Evolutionary conservation across 2,888 invertebrate genomes (phyloP), one percentile per base, ranked within the genome.

Genomic region (Pseudanteris insignis): DNA sequence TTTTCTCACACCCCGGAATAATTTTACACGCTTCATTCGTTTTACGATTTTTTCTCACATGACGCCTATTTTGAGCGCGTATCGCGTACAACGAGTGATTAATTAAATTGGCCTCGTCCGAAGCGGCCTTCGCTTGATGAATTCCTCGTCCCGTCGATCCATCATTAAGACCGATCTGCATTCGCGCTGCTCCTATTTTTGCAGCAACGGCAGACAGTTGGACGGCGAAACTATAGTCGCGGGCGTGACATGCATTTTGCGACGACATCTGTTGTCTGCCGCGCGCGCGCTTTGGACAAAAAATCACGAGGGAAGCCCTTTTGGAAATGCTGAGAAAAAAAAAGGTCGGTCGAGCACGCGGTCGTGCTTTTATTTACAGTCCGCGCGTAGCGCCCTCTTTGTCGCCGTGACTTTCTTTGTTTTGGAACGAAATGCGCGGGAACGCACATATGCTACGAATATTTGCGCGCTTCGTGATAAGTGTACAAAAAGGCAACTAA

Each of bases 201-300:
- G 73, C 74, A 71, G 69, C 63, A 69, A 67, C 69, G 68, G 71
- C 72, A 77, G 77, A 77, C 77, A 73, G 77, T 76, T 76, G 73
- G 77, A 76, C 77, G 77, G 70, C 76, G 71, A 68, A 65, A 54
- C 69, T 46, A 65, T 70, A 70, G 69, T 73, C 71, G 57, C 64
- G 10, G 63, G 58, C 43, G 53, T 54, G 60, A 64, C 61, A 63
- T 50, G 64, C 65, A 68, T 69, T 67, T 66, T 65, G 61, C 54
- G 63, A 51, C 25, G 26, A 37, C 60, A 48, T 60, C 66, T 68
- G 69, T 70, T 70, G 65, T 67, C 67, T 55, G 30, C 28, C 28
- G 48, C 44, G 34, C 44, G 29, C 26, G 21, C 7, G 21, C 29
- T 47, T 24, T 11, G 38, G 37, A n/a, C 51, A 46, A 46, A 59